Conservation (phyloP, 2,888 invertebrate genomes). For the Tanytarsus gracilentus region DNA sequence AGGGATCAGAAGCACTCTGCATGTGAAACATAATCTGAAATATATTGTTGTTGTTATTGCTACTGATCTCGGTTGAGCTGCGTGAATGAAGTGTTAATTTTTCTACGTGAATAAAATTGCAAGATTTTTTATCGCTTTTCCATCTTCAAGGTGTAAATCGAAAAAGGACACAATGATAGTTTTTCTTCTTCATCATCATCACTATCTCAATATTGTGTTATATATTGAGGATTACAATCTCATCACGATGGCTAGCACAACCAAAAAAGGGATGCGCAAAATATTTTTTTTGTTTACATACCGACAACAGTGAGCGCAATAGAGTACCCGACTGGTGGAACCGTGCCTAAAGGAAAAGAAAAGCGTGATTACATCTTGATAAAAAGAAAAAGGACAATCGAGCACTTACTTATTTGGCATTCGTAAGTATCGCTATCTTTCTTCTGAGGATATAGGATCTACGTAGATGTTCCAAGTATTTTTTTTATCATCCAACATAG, state of each 20-base stretch:
- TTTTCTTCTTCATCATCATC: too few species aligned
- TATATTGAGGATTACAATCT: too few species aligned
- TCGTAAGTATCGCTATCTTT: conserved; percentile 13
- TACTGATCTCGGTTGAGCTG: background rate
- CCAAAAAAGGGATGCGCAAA: background rate
- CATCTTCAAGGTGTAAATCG: too few species aligned
- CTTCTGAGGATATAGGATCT: conserved; percentile 12
- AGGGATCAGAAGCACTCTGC: too few species aligned
- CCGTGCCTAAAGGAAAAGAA: background rate
- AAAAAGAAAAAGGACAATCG: background rate
- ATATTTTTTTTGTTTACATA: background rate
- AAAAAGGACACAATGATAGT: too few species aligned
- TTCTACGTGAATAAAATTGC: conserved; percentile 12
- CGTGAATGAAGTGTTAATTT: background rate
- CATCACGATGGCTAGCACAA: background rate
- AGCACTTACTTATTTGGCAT: conserved; percentile 7
- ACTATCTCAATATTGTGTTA: too few species aligned
- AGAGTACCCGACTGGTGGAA: conserved; percentile 4
- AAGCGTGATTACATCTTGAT: background rate
- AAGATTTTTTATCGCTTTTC: too few species aligned
- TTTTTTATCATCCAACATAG: background rate
- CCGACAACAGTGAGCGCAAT: conserved; percentile 14
- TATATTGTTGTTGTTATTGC: background rate
- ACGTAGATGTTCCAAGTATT: background rate
- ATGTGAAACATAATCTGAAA: background rate